phyloP scores from a whole-genome alignment of 1,140 invertebrate genomes.

The Cheumatopsyche charites region DNA sequence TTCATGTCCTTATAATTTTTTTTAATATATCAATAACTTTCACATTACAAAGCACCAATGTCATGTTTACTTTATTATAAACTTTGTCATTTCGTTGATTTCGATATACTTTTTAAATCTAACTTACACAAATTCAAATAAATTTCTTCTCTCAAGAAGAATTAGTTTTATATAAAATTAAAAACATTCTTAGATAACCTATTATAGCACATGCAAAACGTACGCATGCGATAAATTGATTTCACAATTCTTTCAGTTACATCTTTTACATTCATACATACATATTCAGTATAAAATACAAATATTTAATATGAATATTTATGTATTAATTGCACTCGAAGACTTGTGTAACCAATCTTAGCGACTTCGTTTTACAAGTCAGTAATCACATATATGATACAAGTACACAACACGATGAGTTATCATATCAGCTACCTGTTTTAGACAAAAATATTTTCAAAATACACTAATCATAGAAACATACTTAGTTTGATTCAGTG shows the following conservation, averaged over 20 bases:
- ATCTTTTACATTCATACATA: constrained; percentile 4
- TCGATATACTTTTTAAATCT: constrained; percentile 11
- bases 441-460: too few relatives aligned
- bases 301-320: too few relatives aligned
- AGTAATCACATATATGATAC: constrained; percentile 22
- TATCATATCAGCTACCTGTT: constrained; percentile 32
- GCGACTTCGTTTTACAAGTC: neutral
- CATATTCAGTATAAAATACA: too few relatives aligned
- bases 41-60: constrained; percentile 43
- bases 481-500: too few relatives aligned
- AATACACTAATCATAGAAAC: too few relatives aligned
- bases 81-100: constrained; percentile 42
- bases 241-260: constrained; percentile 22
- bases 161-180: too few relatives aligned
- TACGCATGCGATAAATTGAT: too few relatives aligned
- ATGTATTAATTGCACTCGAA: too few relatives aligned
- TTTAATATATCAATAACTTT: neutral
- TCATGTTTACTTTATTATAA: constrained; percentile 35
- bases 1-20: neutral
- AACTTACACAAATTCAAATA: neutral
- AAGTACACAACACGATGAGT: constrained; percentile 46
- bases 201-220: too few relatives aligned
- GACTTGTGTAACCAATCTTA: too few relatives aligned
- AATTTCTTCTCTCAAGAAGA: too few relatives aligned
- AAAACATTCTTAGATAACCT: too few relatives aligned